Conservation (phyloP, 2,113 vertebrate species). For the Ochotona princeps region DNA sequence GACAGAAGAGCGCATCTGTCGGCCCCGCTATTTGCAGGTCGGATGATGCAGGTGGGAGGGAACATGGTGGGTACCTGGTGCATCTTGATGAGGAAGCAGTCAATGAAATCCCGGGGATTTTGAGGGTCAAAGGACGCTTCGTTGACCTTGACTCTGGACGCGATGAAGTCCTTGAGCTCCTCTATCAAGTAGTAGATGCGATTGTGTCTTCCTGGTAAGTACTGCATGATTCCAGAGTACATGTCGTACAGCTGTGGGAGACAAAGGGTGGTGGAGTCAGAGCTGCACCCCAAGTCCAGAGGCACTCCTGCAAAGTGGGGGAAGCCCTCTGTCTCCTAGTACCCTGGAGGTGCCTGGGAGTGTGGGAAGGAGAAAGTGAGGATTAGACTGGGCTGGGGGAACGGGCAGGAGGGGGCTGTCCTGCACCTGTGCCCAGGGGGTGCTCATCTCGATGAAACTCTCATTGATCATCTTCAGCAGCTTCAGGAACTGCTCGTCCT, state of each 20-base stretch:
- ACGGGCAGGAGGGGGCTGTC: not conserved
- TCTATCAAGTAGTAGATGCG: constrained; percentile 76
- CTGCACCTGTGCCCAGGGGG: constrained; percentile 79
- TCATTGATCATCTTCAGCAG: constrained; percentile 76
- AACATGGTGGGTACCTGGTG: constrained; percentile 82
- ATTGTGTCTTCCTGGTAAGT: constrained; percentile 87
- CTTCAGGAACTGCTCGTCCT: constrained; percentile 82
- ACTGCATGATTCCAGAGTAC: constrained; percentile 88
- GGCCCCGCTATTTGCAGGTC: not conserved
- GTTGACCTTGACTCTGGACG: constrained; percentile 85
- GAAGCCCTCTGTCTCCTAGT: not conserved
- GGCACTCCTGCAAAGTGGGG: not conserved
- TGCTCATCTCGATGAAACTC: constrained; percentile 81
- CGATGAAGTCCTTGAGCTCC: constrained; percentile 83
- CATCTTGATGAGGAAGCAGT: constrained; percentile 89
- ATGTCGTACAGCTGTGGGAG: constrained; percentile 87
- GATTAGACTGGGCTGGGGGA: too few relatives aligned
- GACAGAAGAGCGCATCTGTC: not conserved
- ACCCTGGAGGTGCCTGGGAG: not conserved
- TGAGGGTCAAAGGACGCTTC: constrained; percentile 84
- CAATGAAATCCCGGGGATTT: constrained; percentile 89
- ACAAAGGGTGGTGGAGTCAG: not conserved
- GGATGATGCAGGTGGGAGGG: not conserved
- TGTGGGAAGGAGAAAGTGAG: not conserved
- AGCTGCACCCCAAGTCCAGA: not conserved